Conservation (phyloP, 1,140 invertebrate species). For the Diprion similis region DNA sequence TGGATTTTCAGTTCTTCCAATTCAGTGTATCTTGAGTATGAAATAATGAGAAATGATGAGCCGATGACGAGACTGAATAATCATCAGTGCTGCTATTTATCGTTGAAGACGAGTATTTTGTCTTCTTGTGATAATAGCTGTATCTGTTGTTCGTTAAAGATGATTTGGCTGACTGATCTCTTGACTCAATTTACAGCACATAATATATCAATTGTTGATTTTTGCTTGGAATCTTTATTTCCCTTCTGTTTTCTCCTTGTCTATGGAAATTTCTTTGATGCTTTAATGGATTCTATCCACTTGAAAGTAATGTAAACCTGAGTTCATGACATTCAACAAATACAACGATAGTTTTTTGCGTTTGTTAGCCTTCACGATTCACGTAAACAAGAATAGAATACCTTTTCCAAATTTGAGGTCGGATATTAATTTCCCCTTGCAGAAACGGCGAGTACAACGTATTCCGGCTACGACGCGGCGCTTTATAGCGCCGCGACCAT, state of each 20-base stretch:
- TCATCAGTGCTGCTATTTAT: not conserved
- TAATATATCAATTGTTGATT: not conserved
- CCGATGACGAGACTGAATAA: conserved; percentile 10
- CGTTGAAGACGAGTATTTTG: conserved; percentile 9
- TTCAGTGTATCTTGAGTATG: not conserved
- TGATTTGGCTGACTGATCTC: conserved; percentile 12
- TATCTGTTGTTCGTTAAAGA: not conserved
- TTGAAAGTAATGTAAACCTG: not conserved
- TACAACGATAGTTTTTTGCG: conserved; percentile 2
- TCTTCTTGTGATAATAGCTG: not conserved
- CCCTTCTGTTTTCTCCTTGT: no score
- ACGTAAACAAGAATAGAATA: not conserved
- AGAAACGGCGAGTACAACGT: conserved; percentile 66
- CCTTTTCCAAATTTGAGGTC: conserved; percentile 53
- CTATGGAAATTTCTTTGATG: no score
- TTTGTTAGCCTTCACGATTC: not conserved
- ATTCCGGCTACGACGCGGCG: conserved; percentile 88
- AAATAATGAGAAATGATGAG: conserved; percentile 14
- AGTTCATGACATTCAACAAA: not conserved
- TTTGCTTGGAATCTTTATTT: not conserved
- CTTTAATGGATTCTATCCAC: no score
- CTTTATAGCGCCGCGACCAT: conserved; percentile 92
- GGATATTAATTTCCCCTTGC: conserved; percentile 58
- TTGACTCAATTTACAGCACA: not conserved
- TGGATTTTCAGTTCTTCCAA: not conserved